Evolutionary conservation across 2,888 invertebrate genomes (phyloP).

Genomic region (Campoplex capitator): DNA sequence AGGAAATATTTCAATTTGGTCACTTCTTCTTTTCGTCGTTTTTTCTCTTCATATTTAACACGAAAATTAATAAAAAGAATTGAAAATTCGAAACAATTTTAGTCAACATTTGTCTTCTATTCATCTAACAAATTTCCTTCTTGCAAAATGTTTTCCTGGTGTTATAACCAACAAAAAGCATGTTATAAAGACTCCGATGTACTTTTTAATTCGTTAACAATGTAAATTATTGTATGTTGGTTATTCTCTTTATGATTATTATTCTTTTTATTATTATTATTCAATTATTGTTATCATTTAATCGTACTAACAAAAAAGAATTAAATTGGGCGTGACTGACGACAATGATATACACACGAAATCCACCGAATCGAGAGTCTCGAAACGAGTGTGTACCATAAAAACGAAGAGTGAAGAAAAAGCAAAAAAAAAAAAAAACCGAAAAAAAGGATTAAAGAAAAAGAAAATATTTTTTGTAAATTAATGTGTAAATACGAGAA

Average conservation of each 20-base stretch:
- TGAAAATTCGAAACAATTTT: slow-evolving; percentile 25
- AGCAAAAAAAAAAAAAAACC: slow-evolving; percentile 21
- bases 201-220: not conserved
- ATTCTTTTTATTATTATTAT: slow-evolving; percentile 19
- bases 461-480: slow-evolving; percentile 67
- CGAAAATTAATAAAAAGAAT: not conserved
- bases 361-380: slow-evolving; percentile 39
- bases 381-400: slow-evolving; percentile 6
- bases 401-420: not conserved
- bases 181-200: slow-evolving; percentile 6
- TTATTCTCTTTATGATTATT: slow-evolving; percentile 2
- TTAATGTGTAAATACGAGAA: slow-evolving; percentile 62
- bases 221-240: slow-evolving; percentile 24
- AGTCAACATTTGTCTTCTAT: not conserved
- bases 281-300: slow-evolving; percentile 11
- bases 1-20: slow-evolving; percentile 44
- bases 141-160: slow-evolving; percentile 48
- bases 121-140: slow-evolving; percentile 44
- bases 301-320: not conserved
- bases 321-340: slow-evolving; percentile 12
- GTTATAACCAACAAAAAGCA: slow-evolving; percentile 34
- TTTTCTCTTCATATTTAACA: not conserved
- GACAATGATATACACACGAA: slow-evolving; percentile 69
- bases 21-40: too few relatives aligned
- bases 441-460: slow-evolving; percentile 21